Evolutionary conservation across 2,888 invertebrate genomes (phyloP).

Genomic region (Dromius quadrimaculatus): DNA sequence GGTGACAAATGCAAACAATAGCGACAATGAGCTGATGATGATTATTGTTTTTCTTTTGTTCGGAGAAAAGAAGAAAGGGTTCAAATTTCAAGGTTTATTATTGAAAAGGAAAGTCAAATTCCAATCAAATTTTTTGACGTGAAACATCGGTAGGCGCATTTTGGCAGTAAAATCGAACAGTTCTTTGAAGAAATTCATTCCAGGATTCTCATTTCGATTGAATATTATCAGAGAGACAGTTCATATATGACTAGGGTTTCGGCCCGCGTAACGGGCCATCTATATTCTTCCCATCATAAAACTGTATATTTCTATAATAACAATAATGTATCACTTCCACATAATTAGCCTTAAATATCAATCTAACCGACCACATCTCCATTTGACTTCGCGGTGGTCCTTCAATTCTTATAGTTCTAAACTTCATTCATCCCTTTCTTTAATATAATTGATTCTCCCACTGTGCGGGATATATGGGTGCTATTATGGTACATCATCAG

Average conservation of each 20-base stretch:
- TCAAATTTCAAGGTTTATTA: background rate
- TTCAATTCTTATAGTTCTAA: background rate
- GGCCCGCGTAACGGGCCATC: no score
- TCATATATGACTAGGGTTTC: no score
- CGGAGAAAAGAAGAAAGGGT: background rate
- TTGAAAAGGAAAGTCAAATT: conserved; percentile 4
- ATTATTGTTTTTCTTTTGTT: conserved; percentile 32
- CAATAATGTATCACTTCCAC: no score
- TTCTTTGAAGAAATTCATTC: conserved; percentile 2
- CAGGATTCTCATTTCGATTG: background rate
- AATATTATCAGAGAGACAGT: no score
- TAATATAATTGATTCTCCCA: conserved; percentile 28
- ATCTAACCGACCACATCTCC: conserved; percentile 6
- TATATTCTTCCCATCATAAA: no score
- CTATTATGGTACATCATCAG: conserved; percentile 28
- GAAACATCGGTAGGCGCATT: no score
- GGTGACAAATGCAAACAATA: conserved; percentile 37
- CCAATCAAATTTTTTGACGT: no score
- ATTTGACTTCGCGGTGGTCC: conserved; percentile 24
- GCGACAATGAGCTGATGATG: background rate
- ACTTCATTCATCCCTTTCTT: conserved; percentile 9
- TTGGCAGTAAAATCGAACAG: no score
- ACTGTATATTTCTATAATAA: no score
- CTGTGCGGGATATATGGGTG: conserved; percentile 24
- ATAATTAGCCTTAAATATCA: conserved; percentile 7